These are phyloP conservation scores for Stramonita haemastoma DNA, from an alignment of 2,888 invertebrate species.

Conservation along the genomic window DNA sequence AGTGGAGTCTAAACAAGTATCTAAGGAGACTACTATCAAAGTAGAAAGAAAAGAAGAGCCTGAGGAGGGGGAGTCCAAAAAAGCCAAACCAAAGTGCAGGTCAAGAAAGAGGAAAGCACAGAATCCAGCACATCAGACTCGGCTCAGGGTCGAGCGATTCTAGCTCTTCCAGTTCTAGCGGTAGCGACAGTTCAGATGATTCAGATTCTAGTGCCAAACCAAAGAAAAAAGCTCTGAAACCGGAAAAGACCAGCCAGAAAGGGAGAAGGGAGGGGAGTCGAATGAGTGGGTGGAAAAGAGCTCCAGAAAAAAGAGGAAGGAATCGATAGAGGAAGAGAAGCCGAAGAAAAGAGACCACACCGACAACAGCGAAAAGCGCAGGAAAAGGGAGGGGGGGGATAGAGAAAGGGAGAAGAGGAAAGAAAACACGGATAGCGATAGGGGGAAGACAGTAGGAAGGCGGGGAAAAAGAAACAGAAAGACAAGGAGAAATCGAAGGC, in stretches of 20 bases:
- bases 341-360: constrained; percentile 37
- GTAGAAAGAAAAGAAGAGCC: constrained; percentile 38
- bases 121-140: constrained; percentile 55
- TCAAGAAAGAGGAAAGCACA: constrained; percentile 43
- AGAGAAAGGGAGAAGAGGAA: not conserved
- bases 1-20: not conserved
- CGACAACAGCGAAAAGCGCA: constrained; percentile 26
- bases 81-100: constrained; percentile 12
- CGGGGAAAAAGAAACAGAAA: constrained; percentile 43
- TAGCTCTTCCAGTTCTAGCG: constrained; percentile 55
- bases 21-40: constrained; percentile 33
- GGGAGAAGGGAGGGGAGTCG: constrained; percentile 43
- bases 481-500: constrained; percentile 51
- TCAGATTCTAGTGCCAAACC: constrained; percentile 38
- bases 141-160: constrained; percentile 55
- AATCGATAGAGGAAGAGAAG: constrained; percentile 33
- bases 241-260: constrained; percentile 40
- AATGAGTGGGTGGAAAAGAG: constrained; percentile 39
- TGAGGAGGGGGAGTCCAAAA: constrained; percentile 26
- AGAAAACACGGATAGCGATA: not conserved
- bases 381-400: constrained; percentile 24
- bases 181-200: constrained; percentile 49
- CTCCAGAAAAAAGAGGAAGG: constrained; percentile 38
- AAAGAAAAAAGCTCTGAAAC: constrained; percentile 45
- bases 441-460: constrained; percentile 10